These are phyloP conservation scores for Nerophis lumbriciformis DNA, from an alignment of 2,113 vertebrate genomes.

Conservation along the genomic window DNA sequence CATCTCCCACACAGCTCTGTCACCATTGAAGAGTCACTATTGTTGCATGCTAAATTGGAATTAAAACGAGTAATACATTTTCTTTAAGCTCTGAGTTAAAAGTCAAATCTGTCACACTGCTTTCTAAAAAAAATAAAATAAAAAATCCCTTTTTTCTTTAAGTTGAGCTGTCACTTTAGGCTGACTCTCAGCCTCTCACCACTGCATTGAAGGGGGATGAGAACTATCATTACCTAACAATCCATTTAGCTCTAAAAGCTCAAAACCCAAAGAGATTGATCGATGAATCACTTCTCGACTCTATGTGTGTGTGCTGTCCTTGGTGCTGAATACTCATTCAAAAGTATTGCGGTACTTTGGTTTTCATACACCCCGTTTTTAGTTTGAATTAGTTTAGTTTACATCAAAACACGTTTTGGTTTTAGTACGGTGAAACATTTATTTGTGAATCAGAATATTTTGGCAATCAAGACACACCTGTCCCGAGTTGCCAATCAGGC, in stretches of 20 bases:
- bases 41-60: conserved; percentile 31
- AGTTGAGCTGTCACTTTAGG: too few species aligned
- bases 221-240: not conserved
- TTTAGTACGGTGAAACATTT: too few species aligned
- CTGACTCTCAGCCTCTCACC: not conserved
- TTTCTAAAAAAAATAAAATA: not conserved
- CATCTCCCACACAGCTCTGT: conserved; percentile 18
- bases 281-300: conserved; percentile 2
- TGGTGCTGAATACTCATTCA: conserved; percentile 23
- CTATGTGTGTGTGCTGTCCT: conserved; percentile 13
- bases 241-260: not conserved
- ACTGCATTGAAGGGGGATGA: not conserved
- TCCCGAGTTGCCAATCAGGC: too few species aligned
- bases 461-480: too few species aligned
- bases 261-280: not conserved
- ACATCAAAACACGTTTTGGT: too few species aligned
- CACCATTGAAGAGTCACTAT: conserved; percentile 32
- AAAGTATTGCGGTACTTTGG: too few species aligned
- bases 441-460: too few species aligned
- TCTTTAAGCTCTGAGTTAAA: conserved; percentile 26
- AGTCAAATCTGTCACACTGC: not conserved
- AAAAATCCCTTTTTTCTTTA: too few species aligned
- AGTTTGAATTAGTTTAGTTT: too few species aligned
- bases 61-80: conserved; percentile 21
- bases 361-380: too few species aligned